Base-by-base conservation (phyloP, 2,113 vertebrate genomes). In the Anser cygnoides region DNA sequence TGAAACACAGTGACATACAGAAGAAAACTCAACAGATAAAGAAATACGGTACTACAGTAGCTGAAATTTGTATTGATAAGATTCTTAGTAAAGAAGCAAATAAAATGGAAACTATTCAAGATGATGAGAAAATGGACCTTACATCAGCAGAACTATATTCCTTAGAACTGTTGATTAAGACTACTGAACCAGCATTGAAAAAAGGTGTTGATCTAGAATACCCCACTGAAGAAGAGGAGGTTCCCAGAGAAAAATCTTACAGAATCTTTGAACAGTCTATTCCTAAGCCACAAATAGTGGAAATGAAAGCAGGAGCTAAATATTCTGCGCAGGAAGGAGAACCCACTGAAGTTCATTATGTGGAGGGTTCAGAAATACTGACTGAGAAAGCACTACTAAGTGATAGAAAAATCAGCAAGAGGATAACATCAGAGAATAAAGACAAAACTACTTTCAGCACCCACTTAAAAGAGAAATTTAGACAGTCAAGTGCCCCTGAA, bases 311-410 rank as follows among this genome's bases (percentile, higher is more conserved):
- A 63, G 52, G 11, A 67, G 75, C 67, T 79, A 75, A 88, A 55
- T 49, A 55, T 22, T 68, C 78, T 79, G 22, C 62, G 80, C 74
- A 78, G 23, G 37, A 96, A 77, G 52, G 29, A 62, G 43, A 57
- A 68, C 31, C 29, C 22, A 43, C 16, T 33, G 46, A 66, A 73
- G 39, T 66, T 72, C 6, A 15, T 33, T 39, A 20, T 79, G 71
- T 82, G n/a, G 96, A 98, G 8, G 72, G 22, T 44, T 97, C 98
- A 84, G 97, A 79, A 41, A 91, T 66, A 41, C 41, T 93, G 72
- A 46, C 55, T 86, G 75, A 86, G 50, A 78, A 93, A 65, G 25
- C 41, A 58, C n/a, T 49, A 37, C 11, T 67, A 63, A 31, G 20
- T 63, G 68, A 67, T 80, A 77, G 93, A 87, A 91, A 90, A 89